A percentile compares a stretch with the other conserved stretches of the same genome.
Conservation (phyloP, 2,888 invertebrate genomes). For the Xylota sylvarum region DNA sequence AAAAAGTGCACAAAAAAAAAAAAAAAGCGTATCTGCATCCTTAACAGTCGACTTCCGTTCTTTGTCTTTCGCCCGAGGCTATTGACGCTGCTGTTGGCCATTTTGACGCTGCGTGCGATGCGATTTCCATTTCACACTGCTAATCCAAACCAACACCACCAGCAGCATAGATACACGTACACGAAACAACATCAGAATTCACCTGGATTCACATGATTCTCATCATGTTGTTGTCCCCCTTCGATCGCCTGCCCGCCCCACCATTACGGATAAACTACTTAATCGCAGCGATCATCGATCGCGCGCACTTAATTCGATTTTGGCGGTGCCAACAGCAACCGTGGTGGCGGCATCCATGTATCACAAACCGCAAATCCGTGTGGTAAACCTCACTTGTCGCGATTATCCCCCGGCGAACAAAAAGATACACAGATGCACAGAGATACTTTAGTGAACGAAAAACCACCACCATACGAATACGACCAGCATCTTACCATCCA, state of each 20-base stretch:
- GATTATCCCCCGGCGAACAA: conserved; percentile 65
- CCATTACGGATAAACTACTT: conserved; percentile 71
- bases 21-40: conserved; percentile 61
- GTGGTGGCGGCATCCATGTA: conserved; percentile 70
- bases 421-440: conserved; percentile 34
- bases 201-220: conserved; percentile 65
- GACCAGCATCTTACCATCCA: conserved; percentile 62
- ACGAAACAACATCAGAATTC: conserved; percentile 28
- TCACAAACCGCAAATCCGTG: conserved; percentile 76
- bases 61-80: conserved; percentile 67
- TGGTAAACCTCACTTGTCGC: conserved; percentile 75
- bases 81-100: conserved; percentile 72
- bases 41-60: conserved; percentile 77
- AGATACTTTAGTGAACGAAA: not conserved
- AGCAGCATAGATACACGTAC: not conserved
- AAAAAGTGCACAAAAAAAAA: conserved; percentile 24
- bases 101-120: conserved; percentile 69
- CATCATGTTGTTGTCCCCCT: conserved; percentile 23
- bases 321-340: conserved; percentile 74
- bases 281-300: conserved; percentile 77
- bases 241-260: not conserved
- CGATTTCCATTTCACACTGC: conserved; percentile 73
- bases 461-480: conserved; percentile 20
- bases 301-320: conserved; percentile 77
- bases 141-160: conserved; percentile 50